phyloP scores from a whole-genome alignment of 2,888 invertebrate genomes.

The Vanessa cardui region DNA sequence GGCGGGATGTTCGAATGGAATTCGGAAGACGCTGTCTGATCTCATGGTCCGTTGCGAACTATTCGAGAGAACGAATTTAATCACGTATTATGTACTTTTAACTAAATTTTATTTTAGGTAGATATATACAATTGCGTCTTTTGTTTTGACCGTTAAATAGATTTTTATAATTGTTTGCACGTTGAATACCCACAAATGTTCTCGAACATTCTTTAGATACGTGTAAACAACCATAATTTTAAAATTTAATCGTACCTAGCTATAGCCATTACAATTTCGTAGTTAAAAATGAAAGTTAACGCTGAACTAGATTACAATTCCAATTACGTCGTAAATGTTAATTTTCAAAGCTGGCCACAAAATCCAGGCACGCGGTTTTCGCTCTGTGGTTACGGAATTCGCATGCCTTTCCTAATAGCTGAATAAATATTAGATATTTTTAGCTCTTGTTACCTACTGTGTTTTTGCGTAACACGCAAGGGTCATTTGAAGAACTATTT shows the following conservation, averaged over 20 bases:
- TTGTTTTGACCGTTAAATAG: no score
- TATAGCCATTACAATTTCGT: slow-evolving; percentile 2
- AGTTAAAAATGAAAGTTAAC: slow-evolving; percentile 17
- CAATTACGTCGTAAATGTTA: slow-evolving; percentile 25
- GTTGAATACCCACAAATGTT: neutral
- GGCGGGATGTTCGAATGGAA: slow-evolving; percentile 56
- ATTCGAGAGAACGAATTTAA: slow-evolving; percentile 20
- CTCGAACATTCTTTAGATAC: neutral
- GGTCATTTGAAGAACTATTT: slow-evolving; percentile 8
- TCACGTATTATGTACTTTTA: slow-evolving; percentile 9
- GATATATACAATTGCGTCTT: neutral
- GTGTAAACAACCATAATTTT: neutral
- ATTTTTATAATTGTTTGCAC: neutral
- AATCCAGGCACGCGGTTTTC: slow-evolving; percentile 29
- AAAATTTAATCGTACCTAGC: neutral
- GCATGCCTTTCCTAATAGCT: slow-evolving; percentile 30
- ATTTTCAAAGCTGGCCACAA: slow-evolving; percentile 20
- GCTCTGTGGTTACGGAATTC: slow-evolving; percentile 31
- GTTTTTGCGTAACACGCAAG: slow-evolving; percentile 13
- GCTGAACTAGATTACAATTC: slow-evolving; percentile 27
- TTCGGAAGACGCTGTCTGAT: slow-evolving; percentile 51
- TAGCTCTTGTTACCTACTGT: slow-evolving; percentile 21
- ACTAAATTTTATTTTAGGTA: neutral
- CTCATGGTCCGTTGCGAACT: slow-evolving; percentile 34
- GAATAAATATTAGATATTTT: slow-evolving; percentile 35